Conservation (phyloP, 2,113 vertebrate species). For the Anoura caudifer region DNA sequence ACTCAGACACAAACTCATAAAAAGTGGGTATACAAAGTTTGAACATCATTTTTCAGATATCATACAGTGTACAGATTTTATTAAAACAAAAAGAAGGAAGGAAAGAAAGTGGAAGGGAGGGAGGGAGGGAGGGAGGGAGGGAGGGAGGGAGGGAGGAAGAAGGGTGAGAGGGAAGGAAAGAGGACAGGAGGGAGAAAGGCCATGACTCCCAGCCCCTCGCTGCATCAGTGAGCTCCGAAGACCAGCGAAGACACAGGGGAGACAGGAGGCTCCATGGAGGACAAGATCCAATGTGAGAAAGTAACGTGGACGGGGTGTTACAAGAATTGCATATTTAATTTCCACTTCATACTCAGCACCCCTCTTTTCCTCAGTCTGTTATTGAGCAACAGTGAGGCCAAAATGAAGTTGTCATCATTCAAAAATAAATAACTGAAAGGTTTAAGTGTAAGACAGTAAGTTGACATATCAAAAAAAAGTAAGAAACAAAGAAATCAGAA, state of each 20-base stretch:
- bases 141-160: background rate
- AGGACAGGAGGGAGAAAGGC: rapidly evolving
- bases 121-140: background rate
- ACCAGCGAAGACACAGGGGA: background rate
- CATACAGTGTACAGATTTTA: background rate
- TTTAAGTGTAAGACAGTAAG: background rate
- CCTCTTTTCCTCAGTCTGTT: background rate
- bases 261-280: rapidly evolving
- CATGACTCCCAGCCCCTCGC: background rate
- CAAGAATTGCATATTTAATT: background rate
- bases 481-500: background rate
- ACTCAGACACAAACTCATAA: background rate
- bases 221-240: background rate
- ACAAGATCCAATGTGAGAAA: background rate
- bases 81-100: background rate
- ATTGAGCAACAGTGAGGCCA: background rate
- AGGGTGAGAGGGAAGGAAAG: no score
- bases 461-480: background rate
- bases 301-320: rapidly evolving
- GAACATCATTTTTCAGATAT: background rate
- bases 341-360: background rate
- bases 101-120: background rate
- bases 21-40: background rate
- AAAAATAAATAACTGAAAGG: background rate
- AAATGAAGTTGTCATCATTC: background rate